Conservation (phyloP, 2,113 vertebrate genomes). For the Indicator indicator region DNA sequence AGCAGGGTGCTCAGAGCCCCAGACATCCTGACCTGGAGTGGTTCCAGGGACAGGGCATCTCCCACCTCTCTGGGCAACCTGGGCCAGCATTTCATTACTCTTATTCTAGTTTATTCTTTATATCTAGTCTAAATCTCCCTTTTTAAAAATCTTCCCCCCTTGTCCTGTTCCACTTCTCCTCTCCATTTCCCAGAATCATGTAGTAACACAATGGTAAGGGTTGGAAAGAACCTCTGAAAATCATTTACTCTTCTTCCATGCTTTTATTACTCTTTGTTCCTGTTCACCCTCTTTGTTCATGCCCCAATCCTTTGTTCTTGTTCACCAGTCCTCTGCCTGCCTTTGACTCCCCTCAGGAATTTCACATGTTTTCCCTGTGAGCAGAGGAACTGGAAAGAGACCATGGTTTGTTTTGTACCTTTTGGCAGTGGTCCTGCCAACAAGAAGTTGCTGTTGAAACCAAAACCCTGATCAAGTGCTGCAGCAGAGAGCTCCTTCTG, state of each 20-base stretch:
- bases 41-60: no score
- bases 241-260: background rate
- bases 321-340: background rate
- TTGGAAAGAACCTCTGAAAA: no score
- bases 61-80: no score
- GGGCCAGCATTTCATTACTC: no score
- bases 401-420: background rate
- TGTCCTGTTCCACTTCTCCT: background rate
- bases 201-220: no score
- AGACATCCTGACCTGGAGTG: no score
- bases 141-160: no score
- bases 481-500: background rate
- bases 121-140: no score
- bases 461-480: background rate
- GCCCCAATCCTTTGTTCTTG: no score
- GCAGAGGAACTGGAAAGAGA: background rate
- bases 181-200: background rate
- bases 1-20: no score
- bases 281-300: background rate
- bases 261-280: background rate
- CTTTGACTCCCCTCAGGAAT: background rate
- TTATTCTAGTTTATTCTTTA: no score
- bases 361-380: fast-evolving
- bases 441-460: background rate
- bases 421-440: background rate